Evolutionary conservation across 2,888 invertebrate genomes (phyloP).

Genomic region (Sinhomidia bicolor): DNA sequence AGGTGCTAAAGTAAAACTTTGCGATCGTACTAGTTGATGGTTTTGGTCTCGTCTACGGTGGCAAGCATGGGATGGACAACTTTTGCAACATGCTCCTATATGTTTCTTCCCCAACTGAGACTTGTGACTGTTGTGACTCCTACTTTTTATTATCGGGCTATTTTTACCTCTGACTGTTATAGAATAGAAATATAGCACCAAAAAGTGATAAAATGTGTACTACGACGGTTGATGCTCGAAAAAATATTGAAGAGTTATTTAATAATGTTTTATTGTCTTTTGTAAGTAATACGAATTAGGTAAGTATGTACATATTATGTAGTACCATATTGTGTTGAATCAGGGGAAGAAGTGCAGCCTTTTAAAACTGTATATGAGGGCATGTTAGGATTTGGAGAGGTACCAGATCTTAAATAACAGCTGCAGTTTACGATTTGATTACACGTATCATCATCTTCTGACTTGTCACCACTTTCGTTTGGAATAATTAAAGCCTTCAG

Average conservation of each 20-base stretch:
- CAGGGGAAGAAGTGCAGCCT: background rate
- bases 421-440: background rate
- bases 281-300: too few relatives aligned
- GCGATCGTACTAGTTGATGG: background rate
- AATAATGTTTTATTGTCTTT: too few relatives aligned
- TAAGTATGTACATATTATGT: too few relatives aligned
- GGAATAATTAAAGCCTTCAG: background rate
- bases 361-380: background rate
- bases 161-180: too few relatives aligned
- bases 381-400: background rate
- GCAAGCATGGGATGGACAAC: background rate
- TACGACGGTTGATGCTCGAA: too few relatives aligned
- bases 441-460: background rate
- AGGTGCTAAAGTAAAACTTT: conserved; percentile 1
- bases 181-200: too few relatives aligned
- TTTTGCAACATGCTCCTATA: background rate
- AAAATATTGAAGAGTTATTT: too few relatives aligned
- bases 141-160: too few relatives aligned
- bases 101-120: too few relatives aligned
- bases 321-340: background rate
- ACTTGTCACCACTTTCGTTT: background rate
- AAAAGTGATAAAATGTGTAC: too few relatives aligned
- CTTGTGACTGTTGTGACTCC: too few relatives aligned
- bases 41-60: background rate
- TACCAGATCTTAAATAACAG: background rate